These are phyloP conservation scores for Sebastes jordani DNA, from an alignment of 2,797 vertebrate species.

Conservation along the genomic window DNA sequence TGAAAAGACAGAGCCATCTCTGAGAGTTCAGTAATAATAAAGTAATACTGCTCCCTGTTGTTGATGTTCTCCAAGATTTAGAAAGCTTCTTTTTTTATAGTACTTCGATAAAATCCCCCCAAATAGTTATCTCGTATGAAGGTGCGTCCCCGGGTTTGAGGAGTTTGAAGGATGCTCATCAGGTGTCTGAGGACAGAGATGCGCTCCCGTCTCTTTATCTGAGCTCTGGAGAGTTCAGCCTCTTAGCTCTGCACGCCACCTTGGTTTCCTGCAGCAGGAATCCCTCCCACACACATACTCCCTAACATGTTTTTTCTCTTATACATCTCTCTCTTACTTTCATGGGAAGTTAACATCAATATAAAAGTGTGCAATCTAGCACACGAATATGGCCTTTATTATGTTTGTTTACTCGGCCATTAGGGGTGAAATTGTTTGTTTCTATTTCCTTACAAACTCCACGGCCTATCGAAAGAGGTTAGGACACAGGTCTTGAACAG, in stretches of 20 bases:
- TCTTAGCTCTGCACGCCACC: conserved; percentile 53
- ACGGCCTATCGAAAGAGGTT: too few species aligned
- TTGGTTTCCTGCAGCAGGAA: conserved; percentile 52
- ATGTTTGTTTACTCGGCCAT: neutral
- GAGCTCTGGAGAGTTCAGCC: conserved; percentile 44
- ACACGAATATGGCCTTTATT: neutral
- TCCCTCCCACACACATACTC: conserved; percentile 76
- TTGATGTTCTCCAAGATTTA: neutral
- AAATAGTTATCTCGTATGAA: neutral
- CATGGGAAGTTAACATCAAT: neutral
- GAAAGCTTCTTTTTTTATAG: neutral
- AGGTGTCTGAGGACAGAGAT: conserved; percentile 65
- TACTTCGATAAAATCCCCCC: neutral
- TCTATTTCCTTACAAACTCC: neutral
- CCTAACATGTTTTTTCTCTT: conserved; percentile 4
- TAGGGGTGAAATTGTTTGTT: neutral
- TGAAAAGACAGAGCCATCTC: conserved; percentile 67
- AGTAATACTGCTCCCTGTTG: neutral
- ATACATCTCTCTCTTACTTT: neutral
- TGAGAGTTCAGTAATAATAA: conserved; percentile 15
- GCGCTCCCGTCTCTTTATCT: conserved; percentile 44
- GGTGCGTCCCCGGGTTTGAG: neutral
- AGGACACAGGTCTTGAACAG: too few species aligned
- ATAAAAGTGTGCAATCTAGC: neutral
- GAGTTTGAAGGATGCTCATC: conserved; percentile 63